Percentiles rank a stretch among this genome's conserved stretches.
Evolutionary conservation across 1,140 invertebrate species (phyloP).

Genomic region (Heliconius eleuchia): DNA sequence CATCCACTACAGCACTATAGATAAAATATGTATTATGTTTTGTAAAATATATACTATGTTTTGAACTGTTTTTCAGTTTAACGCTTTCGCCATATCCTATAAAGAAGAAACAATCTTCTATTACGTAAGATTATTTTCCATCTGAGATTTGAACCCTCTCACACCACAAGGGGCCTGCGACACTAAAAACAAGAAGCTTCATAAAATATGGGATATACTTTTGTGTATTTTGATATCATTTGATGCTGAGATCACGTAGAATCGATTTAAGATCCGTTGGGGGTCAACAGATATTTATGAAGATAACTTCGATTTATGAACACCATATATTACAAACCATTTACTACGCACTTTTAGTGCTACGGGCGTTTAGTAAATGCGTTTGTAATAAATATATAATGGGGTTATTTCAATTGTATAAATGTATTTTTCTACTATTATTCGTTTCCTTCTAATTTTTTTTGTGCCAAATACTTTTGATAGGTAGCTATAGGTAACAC

Average conservation of each 20-base stretch:
- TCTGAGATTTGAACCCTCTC: neutral
- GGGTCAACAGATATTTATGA: conserved; percentile 71
- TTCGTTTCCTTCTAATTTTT: too few species aligned
- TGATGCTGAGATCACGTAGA: conserved; percentile 57
- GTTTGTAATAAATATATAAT: neutral
- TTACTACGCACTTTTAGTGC: conserved; percentile 36
- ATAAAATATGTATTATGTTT: too few species aligned
- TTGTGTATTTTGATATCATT: conserved; percentile 13
- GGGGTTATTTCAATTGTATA: neutral
- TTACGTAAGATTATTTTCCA: neutral
- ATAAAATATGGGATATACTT: conserved; percentile 1
- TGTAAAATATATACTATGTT: too few species aligned
- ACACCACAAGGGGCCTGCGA: neutral
- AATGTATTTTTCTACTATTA: too few species aligned
- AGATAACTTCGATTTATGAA: conserved; percentile 66
- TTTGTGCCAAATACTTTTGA: too few species aligned
- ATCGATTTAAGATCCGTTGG: conserved; percentile 72
- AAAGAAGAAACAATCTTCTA: too few species aligned
- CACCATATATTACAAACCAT: conserved; percentile 44
- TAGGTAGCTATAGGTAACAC: too few species aligned
- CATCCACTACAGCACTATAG: too few species aligned
- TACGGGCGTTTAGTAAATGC: neutral
- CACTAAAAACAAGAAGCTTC: conserved; percentile 7
- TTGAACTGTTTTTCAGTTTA: too few species aligned
- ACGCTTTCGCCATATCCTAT: too few species aligned